Evolutionary conservation across 2,113 vertebrate species (phyloP).

Genomic region (Oxyura jamaicensis): DNA sequence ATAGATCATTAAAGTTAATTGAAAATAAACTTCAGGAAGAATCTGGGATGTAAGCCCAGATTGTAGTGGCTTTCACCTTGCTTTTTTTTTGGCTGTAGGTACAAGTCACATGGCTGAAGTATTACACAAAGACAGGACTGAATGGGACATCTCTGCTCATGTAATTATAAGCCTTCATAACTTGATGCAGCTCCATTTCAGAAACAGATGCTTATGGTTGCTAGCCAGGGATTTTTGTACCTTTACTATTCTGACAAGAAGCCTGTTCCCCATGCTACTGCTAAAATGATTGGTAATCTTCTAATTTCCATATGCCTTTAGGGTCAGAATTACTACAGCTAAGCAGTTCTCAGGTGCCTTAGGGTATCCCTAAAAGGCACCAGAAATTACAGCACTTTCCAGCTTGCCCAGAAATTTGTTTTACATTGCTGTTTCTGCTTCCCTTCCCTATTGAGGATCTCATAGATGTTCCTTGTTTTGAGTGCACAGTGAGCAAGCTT

Average conservation of each 20-base stretch:
- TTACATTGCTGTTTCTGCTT: neutral
- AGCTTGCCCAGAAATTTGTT: neutral
- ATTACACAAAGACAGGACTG: neutral
- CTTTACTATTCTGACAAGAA: neutral
- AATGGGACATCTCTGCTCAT: neutral
- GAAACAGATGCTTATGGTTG: neutral
- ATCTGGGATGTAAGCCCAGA: neutral
- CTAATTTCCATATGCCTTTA: neutral
- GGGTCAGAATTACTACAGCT: neutral
- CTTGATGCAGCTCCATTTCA: neutral
- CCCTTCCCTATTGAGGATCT: neutral
- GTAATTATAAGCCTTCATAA: neutral
- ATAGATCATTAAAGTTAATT: neutral
- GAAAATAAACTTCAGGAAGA: neutral
- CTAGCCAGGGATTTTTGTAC: neutral
- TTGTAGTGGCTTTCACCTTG: neutral
- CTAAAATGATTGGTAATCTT: neutral
- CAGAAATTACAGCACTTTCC: neutral
- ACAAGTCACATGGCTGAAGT: neutral
- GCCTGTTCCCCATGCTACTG: neutral
- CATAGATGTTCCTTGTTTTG: neutral
- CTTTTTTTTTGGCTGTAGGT: neutral
- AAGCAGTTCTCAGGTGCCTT: neutral
- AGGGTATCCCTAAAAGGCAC: neutral
- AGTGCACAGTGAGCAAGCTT: constrained; percentile 14